Percentiles rank a stretch among this genome's conserved stretches.
These are phyloP conservation scores for Austrofundulus limnaeus DNA, from an alignment of 2,113 vertebrate genomes.

Conservation along the genomic window DNA sequence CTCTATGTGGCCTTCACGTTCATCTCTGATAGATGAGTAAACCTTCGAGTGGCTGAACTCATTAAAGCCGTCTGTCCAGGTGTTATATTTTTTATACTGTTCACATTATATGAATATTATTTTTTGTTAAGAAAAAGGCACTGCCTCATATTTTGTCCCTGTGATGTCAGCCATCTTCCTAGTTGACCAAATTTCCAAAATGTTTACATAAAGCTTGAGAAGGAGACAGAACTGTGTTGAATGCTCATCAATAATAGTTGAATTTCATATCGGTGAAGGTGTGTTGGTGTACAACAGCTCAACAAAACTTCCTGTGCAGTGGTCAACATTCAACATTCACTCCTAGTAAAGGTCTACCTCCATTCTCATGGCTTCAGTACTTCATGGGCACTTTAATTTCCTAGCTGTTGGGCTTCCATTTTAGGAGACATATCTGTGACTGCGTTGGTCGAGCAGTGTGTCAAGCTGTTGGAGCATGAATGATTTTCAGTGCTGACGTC, in stretches of 20 bases:
- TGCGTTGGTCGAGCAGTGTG: conserved; percentile 9
- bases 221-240: conserved; percentile 23
- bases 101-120: conserved; percentile 31
- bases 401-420: conserved; percentile 63
- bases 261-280: neutral
- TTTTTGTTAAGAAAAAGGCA: conserved; percentile 16
- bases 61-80: conserved; percentile 14
- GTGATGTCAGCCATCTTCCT: conserved; percentile 57
- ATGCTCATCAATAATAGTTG: conserved; percentile 3
- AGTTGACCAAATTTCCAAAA: conserved; percentile 61
- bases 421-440: conserved; percentile 35
- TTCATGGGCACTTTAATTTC: conserved; percentile 63
- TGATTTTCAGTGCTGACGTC: conserved; percentile 29
- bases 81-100: conserved; percentile 26
- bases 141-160: conserved; percentile 28
- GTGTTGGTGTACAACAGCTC: neutral
- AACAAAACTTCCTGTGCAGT: conserved; percentile 11
- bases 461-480: conserved; percentile 30
- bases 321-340: conserved; percentile 10
- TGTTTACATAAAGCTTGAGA: conserved; percentile 67
- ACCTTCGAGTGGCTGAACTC: conserved; percentile 38
- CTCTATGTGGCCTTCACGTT: conserved; percentile 19
- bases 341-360: conserved; percentile 63
- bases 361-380: conserved; percentile 59
- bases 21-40: conserved; percentile 60